Conservation (phyloP, 2,113 vertebrate genomes). For the Pelodiscus sinensis region DNA sequence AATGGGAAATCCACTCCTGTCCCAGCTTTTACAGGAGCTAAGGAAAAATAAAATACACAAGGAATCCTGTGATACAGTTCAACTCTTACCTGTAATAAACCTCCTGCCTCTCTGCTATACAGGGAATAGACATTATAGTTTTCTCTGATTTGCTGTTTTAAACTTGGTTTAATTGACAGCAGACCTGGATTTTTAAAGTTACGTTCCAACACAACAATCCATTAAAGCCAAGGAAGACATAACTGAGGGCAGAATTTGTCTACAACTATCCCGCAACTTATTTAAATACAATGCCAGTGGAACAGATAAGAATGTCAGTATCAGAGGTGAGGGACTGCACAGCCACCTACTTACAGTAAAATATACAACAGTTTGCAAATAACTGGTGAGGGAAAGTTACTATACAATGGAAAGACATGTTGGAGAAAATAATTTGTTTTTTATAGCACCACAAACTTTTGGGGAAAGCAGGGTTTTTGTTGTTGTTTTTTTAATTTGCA, state of each 20-base stretch:
- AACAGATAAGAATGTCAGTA: not conserved
- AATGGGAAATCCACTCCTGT: not conserved
- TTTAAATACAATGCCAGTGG: not conserved
- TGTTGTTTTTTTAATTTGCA: not conserved
- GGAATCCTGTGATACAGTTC: not conserved
- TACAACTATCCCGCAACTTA: not conserved
- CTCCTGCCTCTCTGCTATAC: not conserved
- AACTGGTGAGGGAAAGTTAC: not conserved
- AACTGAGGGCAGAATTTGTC: not conserved
- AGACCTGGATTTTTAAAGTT: too few relatives aligned
- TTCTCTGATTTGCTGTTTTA: not conserved
- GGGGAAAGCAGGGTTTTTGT: not conserved
- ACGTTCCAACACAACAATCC: not conserved
- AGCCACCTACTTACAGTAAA: not conserved
- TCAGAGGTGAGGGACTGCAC: fast-evolving
- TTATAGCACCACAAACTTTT: not conserved
- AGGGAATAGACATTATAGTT: not conserved
- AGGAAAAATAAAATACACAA: not conserved
- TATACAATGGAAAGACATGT: fast-evolving
- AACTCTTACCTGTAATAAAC: not conserved
- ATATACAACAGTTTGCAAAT: not conserved
- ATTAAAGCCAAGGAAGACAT: not conserved
- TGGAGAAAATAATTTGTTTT: slow-evolving; percentile 4
- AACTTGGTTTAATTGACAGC: too few relatives aligned
- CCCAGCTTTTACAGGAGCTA: not conserved